These are phyloP conservation scores for Stegodyphus mimosarum DNA, from an alignment of 1,140 invertebrate species.

Conservation along the genomic window DNA sequence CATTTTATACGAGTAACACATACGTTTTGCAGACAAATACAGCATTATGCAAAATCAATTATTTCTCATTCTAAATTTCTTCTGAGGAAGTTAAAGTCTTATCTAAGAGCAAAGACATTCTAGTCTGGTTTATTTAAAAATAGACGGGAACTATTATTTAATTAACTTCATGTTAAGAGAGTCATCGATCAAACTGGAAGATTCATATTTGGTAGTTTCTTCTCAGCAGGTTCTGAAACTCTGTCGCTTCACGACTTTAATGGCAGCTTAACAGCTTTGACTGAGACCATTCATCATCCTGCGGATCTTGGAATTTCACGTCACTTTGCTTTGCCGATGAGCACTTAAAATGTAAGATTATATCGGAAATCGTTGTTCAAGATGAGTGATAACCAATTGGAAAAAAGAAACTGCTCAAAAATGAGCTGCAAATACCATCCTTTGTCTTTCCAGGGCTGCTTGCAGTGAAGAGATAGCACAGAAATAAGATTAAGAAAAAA, in stretches of 20 bases:
- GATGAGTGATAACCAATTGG: conserved; percentile 1
- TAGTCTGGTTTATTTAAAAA: too few species aligned
- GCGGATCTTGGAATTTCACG: too few species aligned
- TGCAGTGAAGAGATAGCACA: too few species aligned
- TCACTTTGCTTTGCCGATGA: background rate
- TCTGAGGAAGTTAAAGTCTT: too few species aligned
- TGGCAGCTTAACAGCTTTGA: background rate
- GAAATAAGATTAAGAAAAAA: too few species aligned
- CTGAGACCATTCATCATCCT: background rate
- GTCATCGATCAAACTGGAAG: background rate
- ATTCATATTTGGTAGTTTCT: background rate
- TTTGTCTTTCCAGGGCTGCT: too few species aligned
- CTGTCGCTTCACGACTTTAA: background rate
- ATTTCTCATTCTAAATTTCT: too few species aligned
- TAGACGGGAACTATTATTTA: background rate
- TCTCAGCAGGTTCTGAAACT: background rate
- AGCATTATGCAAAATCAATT: too few species aligned
- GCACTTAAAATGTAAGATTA: conserved; percentile 8
- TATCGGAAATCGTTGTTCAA: conserved; percentile 12
- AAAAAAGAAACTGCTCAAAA: background rate
- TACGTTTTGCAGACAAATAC: too few species aligned
- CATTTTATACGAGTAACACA: too few species aligned
- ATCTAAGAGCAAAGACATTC: too few species aligned
- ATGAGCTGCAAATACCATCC: too few species aligned
- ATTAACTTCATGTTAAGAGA: background rate